Evolutionary conservation across 2,113 vertebrate species (phyloP).

Genomic region (Seriola dumerili): DNA sequence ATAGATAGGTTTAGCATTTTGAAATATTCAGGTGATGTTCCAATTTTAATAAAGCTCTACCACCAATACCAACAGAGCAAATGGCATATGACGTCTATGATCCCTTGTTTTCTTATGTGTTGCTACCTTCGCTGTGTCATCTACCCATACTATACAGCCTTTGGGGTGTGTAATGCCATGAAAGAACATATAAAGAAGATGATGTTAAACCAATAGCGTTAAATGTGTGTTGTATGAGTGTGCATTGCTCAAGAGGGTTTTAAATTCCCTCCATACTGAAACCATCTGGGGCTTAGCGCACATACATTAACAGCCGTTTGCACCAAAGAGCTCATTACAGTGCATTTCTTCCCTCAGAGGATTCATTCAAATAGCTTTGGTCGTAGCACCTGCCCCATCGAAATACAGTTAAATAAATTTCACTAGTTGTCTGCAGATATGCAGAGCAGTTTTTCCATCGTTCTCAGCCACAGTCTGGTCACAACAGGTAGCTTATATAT

Average conservation of each 20-base stretch:
- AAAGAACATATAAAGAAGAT: neutral
- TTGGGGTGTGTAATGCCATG: neutral
- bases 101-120: neutral
- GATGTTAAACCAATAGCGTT: neutral
- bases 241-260: neutral
- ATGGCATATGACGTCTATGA: slow-evolving; percentile 21
- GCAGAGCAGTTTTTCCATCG: neutral
- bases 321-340: neutral
- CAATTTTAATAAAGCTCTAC: slow-evolving; percentile 53
- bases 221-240: neutral
- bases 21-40: slow-evolving; percentile 49
- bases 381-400: neutral
- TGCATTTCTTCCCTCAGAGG: neutral
- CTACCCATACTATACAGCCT: neutral
- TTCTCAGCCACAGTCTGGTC: neutral
- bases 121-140: neutral
- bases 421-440: neutral
- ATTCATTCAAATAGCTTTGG: neutral
- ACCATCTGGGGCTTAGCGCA: slow-evolving; percentile 7
- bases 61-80: slow-evolving; percentile 22
- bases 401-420: neutral
- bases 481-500: neutral
- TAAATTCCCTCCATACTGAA: neutral
- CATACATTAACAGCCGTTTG: neutral
- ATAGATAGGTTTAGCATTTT: slow-evolving; percentile 34